phyloP scores from a whole-genome alignment of 2,113 vertebrate genomes.

The Passer domesticus region DNA sequence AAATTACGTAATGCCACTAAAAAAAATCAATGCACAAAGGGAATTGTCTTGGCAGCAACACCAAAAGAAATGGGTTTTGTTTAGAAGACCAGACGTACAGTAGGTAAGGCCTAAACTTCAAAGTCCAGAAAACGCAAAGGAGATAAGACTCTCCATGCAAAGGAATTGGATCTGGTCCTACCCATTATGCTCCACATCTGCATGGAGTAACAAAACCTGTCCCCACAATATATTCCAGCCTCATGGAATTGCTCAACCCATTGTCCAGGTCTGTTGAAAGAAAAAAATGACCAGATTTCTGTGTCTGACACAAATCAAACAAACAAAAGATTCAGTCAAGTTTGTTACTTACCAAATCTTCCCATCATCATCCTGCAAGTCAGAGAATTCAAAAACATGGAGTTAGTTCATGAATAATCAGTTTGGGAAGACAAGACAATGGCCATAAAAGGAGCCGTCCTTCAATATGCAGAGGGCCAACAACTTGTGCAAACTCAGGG shows the following conservation, averaged over 20 bases:
- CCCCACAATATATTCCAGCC: neutral
- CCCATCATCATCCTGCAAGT: slow-evolving; percentile 93
- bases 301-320: neutral
- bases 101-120: neutral
- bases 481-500: neutral
- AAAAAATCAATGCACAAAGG: neutral
- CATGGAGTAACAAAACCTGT: neutral
- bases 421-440: neutral
- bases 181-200: neutral
- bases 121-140: neutral
- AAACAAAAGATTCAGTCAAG: neutral
- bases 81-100: neutral
- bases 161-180: neutral
- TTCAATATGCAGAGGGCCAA: neutral
- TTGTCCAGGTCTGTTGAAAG: neutral
- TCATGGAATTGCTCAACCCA: neutral
- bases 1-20: neutral
- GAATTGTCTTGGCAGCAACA: neutral
- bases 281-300: neutral
- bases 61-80: neutral
- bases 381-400: neutral
- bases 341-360: slow-evolving; percentile 85
- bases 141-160: neutral
- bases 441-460: neutral
- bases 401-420: slow-evolving; percentile 1